Evolutionary conservation across 2,888 invertebrate species (phyloP), one percentile per base, ranked within the genome.

Genomic region (Trichogramma evanescens): DNA sequence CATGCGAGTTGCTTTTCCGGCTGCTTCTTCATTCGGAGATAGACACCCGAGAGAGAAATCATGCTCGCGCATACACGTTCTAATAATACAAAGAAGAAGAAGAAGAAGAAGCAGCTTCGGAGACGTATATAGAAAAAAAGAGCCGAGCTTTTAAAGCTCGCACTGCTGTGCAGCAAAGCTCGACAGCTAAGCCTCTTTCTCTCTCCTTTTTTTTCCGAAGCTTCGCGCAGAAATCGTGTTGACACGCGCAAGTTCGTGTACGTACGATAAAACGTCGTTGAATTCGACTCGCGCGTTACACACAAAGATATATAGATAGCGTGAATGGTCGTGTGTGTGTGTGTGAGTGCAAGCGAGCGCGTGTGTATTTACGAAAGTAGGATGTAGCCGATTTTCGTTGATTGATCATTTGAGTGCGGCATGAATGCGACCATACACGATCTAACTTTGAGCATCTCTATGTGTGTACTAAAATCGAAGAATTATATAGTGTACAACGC

Each of bases 361-460:
- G 54, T 8, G 10, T 41, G 41, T 54, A 59, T 63, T 56, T 43
- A 57, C 56, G 59, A 59, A 59, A 63, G 63, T 63, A 71, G 71
- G 71, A 71, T 69, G 70, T 70, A 58, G 68, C 63, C 71, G 66
- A 71, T 71, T 71, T 70, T 26, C 26, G 59, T 65, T 65, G 66
- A 65, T 66, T 65, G 60, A 49, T 45, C 53, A 40, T 10, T 41
- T 51, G 56, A 41, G 7, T 41, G 26, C 46, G 46, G 61, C 50
- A 7, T 54, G 52, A 42, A 49, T 40, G 43, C n/a, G 38, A 5
- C n/a, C 26, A 4, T 9, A 26, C 39, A 38, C 45, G 5, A 3
- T 9, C 7, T 26, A 7, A 9, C 7, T 44, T 55, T 10, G 48
- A 55, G 41, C 48, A 26, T 55, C 48, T 26, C 48, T 26, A 44